Conservation (phyloP, 2,113 vertebrate genomes). For the Antigone vipio region DNA sequence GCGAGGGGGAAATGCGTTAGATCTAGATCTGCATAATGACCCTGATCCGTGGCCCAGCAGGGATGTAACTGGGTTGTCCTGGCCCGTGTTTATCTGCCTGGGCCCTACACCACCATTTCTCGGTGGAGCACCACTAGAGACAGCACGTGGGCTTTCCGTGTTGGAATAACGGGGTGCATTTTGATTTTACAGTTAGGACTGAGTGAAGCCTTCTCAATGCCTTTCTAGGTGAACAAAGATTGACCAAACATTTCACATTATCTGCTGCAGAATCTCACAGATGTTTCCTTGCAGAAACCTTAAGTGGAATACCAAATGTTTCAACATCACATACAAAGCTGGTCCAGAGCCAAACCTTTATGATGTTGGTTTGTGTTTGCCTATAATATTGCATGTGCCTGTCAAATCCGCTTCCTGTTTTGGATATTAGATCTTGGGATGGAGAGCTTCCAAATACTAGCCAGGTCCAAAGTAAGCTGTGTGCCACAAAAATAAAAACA, state of each 20-base stretch:
- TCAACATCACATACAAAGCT: conserved; percentile 16
- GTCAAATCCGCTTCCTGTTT: conserved; percentile 61
- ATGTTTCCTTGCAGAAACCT: conserved; percentile 60
- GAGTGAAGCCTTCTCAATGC: background rate
- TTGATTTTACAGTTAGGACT: background rate
- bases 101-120: background rate
- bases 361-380: background rate
- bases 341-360: conserved; percentile 1
- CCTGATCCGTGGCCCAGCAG: background rate
- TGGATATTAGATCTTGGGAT: background rate
- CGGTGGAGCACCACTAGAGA: too few relatives aligned
- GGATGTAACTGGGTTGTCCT: background rate
- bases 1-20: background rate
- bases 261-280: conserved; percentile 51
- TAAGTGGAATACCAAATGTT: conserved; percentile 44
- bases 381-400: background rate
- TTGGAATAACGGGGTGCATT: background rate
- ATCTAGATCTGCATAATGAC: background rate
- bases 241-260: background rate
- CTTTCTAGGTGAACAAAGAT: background rate
- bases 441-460: conserved; percentile 5
- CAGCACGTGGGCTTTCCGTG: background rate
- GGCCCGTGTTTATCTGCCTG: background rate
- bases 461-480: conserved; percentile 36
- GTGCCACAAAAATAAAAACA: background rate